Evolutionary conservation across 1,140 invertebrate genomes (phyloP).

Genomic region (Philaenus spumarius): DNA sequence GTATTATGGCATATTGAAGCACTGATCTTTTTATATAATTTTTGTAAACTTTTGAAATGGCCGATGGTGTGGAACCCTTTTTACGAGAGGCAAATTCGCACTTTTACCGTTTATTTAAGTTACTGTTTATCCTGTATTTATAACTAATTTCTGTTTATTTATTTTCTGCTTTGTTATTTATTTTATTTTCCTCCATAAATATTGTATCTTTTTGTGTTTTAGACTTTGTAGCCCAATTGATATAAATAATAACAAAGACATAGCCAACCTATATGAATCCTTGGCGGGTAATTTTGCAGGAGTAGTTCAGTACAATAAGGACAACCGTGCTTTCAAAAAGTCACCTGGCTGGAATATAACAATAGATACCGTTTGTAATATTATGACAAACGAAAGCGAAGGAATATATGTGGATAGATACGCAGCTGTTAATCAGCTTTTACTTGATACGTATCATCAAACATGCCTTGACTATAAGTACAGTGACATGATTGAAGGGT

Average conservation of each 20-base stretch:
- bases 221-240: conserved; percentile 74
- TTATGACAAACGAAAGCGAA: conserved; percentile 55
- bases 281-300: conserved; percentile 79
- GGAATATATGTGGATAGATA: not conserved
- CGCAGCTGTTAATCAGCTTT: conserved; percentile 60
- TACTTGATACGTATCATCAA: conserved; percentile 57
- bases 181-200: too few species aligned
- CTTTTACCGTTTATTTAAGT: too few species aligned
- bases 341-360: conserved; percentile 56
- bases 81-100: too few species aligned
- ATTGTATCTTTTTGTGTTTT: conserved; percentile 41
- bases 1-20: too few species aligned
- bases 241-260: conserved; percentile 55
- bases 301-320: conserved; percentile 92
- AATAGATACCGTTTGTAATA: conserved; percentile 66
- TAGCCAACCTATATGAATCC: conserved; percentile 71
- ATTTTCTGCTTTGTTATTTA: too few species aligned
- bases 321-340: conserved; percentile 63
- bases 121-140: too few species aligned
- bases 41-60: too few species aligned
- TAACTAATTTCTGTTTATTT: too few species aligned
- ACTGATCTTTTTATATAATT: too few species aligned
- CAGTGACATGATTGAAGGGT: conserved; percentile 62
- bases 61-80: too few species aligned
- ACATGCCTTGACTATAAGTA: conserved; percentile 81